phyloP scores from a whole-genome alignment of 2,113 vertebrate genomes.

The Tichodroma muraria region DNA sequence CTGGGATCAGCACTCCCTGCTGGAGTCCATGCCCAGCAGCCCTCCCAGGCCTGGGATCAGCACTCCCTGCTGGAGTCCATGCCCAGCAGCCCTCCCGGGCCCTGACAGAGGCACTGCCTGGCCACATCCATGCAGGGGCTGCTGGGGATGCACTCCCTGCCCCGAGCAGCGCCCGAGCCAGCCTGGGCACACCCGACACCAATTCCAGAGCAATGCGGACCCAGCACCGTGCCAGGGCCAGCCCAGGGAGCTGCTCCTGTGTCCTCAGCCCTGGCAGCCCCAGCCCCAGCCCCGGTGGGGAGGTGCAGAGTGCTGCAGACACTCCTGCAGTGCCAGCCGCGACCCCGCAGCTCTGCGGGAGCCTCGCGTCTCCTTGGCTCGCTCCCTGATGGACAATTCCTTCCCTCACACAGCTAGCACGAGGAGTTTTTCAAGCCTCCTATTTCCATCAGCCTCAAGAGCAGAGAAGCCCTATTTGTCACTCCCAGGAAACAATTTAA shows the following conservation, averaged over 20 bases:
- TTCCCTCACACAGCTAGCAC: neutral
- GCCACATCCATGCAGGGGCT: neutral
- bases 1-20: too few relatives aligned
- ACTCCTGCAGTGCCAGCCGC: neutral
- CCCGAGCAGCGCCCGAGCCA: neutral
- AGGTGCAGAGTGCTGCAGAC: neutral
- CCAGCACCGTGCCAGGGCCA: neutral
- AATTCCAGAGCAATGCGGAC: neutral
- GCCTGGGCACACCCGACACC: rapidly evolving
- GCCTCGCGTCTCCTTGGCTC: neutral
- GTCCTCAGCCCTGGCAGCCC: too few relatives aligned
- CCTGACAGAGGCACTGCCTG: neutral
- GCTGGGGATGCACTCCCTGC: neutral
- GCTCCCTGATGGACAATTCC: neutral
- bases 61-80: neutral
- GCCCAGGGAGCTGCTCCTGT: neutral
- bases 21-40: too few relatives aligned
- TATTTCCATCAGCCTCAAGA: neutral
- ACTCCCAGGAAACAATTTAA: neutral
- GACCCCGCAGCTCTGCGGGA: neutral
- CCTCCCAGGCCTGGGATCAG: too few relatives aligned
- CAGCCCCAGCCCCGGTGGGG: neutral
- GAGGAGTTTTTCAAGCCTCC: neutral
- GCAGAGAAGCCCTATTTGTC: neutral
- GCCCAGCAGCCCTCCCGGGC: neutral